Evolutionary conservation across 2,113 vertebrate genomes (phyloP), one percentile per base, ranked within the genome.

Genomic region (Cygnus buccinator): DNA sequence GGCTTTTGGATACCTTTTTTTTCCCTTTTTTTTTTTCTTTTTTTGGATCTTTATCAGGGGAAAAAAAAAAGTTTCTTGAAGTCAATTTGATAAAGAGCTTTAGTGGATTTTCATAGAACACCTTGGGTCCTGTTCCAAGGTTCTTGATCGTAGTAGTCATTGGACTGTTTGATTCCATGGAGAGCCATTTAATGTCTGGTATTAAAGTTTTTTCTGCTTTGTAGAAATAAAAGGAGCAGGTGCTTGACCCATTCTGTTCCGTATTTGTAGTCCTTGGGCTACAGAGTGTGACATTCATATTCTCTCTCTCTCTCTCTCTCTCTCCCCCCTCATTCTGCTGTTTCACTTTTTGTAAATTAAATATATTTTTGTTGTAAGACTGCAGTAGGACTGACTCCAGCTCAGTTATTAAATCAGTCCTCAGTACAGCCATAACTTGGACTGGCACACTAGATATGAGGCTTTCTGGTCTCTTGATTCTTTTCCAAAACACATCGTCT

Each of bases 401-500:
- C 46, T 71, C 15, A 16, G 10, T 50, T 82, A 23, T 59, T 82
- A 50, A 72, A n/a, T 75, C 22, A 25, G 15, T 57, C 11, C 22
- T 54, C 41, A 68, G 0, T 79, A 8, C 16, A 4, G 35, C 82
- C 78, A 12, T 68, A 12, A n/a, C 23, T 84, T 66, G 52, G 26
- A 48, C 73, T 84, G n/a, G 41, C 23, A 72, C 15, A 4, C 50
- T 62, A 25, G 43, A 14, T 89, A 43, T 0, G 0, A 58, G n/a
- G 67, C n/a, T 74, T 58, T 73, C 48, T 77, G 37, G 5, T 74
- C 41, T 90, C 54, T 83, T 76, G 28, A 8, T 26, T 54, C 26
- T 5, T 77, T 33, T 9, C 11, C 33, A 0, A 0, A 48, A 52
- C 80, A 18, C 33, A 5, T 0, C 76, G 8, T 70, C 10, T 84